phyloP scores from a whole-genome alignment of 2,797 vertebrate genomes.

The Gorsachius magnificus region DNA sequence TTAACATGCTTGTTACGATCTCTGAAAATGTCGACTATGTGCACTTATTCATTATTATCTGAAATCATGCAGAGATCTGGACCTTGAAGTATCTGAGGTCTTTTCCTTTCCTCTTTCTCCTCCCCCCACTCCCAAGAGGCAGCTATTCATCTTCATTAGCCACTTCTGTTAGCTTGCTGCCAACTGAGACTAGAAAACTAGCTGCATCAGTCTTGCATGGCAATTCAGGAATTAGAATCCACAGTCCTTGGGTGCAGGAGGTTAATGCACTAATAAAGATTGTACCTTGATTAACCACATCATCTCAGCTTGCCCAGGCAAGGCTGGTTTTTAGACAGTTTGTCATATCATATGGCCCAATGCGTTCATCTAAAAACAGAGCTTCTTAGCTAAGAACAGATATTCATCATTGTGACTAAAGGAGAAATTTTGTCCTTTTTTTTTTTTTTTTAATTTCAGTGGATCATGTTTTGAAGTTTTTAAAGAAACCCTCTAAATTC shows the following conservation, averaged over 20 bases:
- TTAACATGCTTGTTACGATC: constrained; percentile 10
- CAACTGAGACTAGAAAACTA: constrained; percentile 51
- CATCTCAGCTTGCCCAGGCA: constrained; percentile 38
- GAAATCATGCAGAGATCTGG: constrained; percentile 53
- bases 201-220: constrained; percentile 66
- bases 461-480: not conserved
- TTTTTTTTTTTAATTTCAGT: not conserved
- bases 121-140: constrained; percentile 43
- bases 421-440: not conserved
- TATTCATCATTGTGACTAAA: not conserved
- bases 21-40: not conserved
- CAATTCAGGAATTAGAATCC: constrained; percentile 67
- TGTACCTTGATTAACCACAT: constrained; percentile 68
- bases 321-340: constrained; percentile 27
- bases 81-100: constrained; percentile 58
- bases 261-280: constrained; percentile 71
- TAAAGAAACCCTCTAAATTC: not conserved
- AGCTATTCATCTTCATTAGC: constrained; percentile 62
- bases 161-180: constrained; percentile 44
- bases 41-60: constrained; percentile 2
- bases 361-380: not conserved
- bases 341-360: constrained; percentile 18
- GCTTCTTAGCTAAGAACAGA: not conserved
- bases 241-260: constrained; percentile 65
- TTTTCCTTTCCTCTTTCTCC: constrained; percentile 16